Evolutionary conservation across 2,113 vertebrate species (phyloP).

Genomic region (Tinamus guttatus): DNA sequence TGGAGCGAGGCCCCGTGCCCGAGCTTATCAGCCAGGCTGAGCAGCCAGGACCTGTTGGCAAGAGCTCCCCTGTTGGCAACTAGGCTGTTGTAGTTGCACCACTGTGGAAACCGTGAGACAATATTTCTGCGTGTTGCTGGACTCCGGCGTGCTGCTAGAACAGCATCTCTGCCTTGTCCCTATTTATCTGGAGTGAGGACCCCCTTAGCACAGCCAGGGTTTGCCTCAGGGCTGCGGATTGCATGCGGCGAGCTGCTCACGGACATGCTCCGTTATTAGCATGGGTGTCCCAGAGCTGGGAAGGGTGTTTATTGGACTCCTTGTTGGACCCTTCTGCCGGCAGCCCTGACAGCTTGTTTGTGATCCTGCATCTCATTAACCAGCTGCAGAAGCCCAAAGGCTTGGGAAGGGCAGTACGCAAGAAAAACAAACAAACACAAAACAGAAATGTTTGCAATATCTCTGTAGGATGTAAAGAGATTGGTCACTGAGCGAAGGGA

Average conservation of each 20-base stretch:
- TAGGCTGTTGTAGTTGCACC: not conserved
- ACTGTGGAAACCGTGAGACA: not conserved
- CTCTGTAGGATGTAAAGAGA: not conserved
- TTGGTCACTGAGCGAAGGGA: fast-evolving
- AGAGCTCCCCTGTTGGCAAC: not conserved
- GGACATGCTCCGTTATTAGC: fast-evolving
- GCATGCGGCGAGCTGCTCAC: not conserved
- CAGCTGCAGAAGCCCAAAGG: not conserved
- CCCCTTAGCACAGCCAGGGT: not conserved
- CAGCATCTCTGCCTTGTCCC: not conserved
- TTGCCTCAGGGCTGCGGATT: not conserved
- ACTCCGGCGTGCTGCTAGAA: not conserved
- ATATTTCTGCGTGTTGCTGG: fast-evolving
- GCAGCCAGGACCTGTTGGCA: not conserved
- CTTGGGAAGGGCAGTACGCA: not conserved
- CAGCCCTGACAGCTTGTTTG: not conserved
- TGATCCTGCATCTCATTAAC: not conserved
- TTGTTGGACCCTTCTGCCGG: not conserved
- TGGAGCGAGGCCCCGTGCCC: not conserved
- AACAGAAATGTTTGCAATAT: not conserved
- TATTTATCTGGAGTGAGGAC: fast-evolving
- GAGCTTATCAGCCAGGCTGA: not conserved
- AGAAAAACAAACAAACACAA: not conserved
- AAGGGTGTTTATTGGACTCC: not conserved
- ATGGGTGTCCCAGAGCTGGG: not conserved